These are phyloP conservation scores for Takifugu ocellatus DNA, from an alignment of 2,797 vertebrate genomes.

Conservation along the genomic window DNA sequence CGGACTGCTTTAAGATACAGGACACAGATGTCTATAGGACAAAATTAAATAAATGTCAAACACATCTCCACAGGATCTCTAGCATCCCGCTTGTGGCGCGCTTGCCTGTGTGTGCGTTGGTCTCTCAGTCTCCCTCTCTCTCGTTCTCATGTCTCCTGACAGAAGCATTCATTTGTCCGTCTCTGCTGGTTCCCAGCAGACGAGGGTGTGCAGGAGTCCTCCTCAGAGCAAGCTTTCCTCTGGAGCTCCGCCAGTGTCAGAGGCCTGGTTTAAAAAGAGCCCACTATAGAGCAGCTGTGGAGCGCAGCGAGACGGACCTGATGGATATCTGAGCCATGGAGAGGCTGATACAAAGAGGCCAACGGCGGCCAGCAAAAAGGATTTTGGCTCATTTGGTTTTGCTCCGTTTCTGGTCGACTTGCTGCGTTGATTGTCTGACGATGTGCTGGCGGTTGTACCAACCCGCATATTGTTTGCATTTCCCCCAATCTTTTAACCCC, in stretches of 20 bases:
- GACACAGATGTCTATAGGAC: slow-evolving; percentile 47
- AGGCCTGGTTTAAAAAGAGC: slow-evolving; percentile 50
- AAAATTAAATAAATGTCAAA: slow-evolving; percentile 45
- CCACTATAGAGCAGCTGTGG: slow-evolving; percentile 60
- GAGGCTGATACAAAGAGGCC: slow-evolving; percentile 41
- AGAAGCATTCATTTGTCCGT: slow-evolving; percentile 49
- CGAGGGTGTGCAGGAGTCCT: slow-evolving; percentile 49
- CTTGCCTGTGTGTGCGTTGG: background rate
- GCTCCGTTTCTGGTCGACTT: background rate
- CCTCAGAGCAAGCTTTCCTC: slow-evolving; percentile 49
- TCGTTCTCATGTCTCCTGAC: slow-evolving; percentile 20
- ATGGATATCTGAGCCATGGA: slow-evolving; percentile 59
- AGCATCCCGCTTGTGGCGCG: no score
- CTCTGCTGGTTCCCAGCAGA: slow-evolving; percentile 51
- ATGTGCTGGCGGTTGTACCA: slow-evolving; percentile 11
- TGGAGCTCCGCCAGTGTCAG: slow-evolving; percentile 52
- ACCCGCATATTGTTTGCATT: background rate
- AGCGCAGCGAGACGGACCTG: slow-evolving; percentile 47
- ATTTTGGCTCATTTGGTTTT: slow-evolving; percentile 40
- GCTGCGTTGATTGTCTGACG: background rate
- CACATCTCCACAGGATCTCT: slow-evolving; percentile 33
- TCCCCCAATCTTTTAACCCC: background rate
- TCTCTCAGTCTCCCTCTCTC: background rate
- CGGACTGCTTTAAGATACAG: slow-evolving; percentile 27
- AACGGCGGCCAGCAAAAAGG: slow-evolving; percentile 42